Evolutionary conservation across 2,797 vertebrate genomes (phyloP), one percentile per base, ranked within the genome.

Genomic region (Mastacembelus armatus): DNA sequence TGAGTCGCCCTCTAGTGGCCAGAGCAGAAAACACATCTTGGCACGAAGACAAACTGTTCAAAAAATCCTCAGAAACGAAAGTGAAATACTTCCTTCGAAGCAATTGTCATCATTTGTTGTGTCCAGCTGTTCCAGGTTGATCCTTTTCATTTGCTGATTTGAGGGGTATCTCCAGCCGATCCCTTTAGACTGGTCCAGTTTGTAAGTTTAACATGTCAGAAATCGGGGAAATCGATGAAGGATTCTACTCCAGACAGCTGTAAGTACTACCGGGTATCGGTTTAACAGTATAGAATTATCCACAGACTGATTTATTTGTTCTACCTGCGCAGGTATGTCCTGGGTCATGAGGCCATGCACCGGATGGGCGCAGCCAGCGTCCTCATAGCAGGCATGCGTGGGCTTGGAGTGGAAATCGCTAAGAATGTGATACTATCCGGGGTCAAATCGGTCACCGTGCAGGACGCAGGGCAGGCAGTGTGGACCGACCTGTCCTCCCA

Each of bases 381-480:
- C 56, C 92, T 98, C 45, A 88, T 98, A 3, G 93, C 94, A 11
- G 96, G 96, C 0, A 93, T 97, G 85, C 89, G 85, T 14, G 96
- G 96, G 1, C 92, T 96, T 0, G 96, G 96, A 7, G 95, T 95
- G 19, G 96, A 98, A 74, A 93, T 95, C 39, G 96, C 96, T 76
- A 94, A 97, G 70, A 96, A 96, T 57, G 85, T 97, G 51, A 93
- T 95, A 40, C 88, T 97, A 79, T 93, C 94, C 7, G 96, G 97
- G 2, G 94, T 96, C 8, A 94, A 93, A 65, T 90, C 91, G 3
- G 94, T 98, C 62, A 96, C 95, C 3, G 70, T 98, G 36, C 95
- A 97, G 55, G 97, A 98, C 16, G 75, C 93, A 6, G 86, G 85
- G 0, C 12, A 18, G 3, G 38, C 89, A 1, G 66, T 67, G 50